A percentile compares a stretch with the other conserved stretches of the same genome.
Evolutionary conservation across 2,888 invertebrate genomes (phyloP).

Genomic region (Apamea anceps): DNA sequence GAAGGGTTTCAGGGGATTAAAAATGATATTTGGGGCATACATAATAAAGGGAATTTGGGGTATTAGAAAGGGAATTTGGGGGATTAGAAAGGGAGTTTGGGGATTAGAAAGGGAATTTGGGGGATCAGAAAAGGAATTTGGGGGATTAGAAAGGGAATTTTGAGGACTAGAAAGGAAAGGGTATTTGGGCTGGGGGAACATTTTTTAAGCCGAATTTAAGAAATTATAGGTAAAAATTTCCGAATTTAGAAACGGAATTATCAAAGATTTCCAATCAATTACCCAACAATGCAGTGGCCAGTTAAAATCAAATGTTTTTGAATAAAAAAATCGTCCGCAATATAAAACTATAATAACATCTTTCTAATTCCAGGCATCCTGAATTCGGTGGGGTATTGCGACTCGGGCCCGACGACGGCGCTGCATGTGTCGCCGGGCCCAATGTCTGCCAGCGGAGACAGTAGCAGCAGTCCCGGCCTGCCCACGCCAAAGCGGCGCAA

Average conservation of each 20-base stretch:
- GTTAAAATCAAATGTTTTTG: background rate
- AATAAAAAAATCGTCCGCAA: background rate
- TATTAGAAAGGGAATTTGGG: background rate
- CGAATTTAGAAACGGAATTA: background rate
- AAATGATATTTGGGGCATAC: background rate
- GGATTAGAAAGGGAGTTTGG: background rate
- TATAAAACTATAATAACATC: constrained; percentile 2
- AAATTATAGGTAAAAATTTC: background rate
- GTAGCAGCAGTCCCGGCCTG: constrained; percentile 87
- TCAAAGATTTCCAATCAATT: background rate
- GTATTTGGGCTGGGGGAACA: background rate
- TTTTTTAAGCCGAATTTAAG: background rate
- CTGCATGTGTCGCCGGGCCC: constrained; percentile 90
- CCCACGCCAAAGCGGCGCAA: constrained; percentile 92
- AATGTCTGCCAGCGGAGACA: constrained; percentile 87
- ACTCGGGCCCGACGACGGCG: constrained; percentile 87
- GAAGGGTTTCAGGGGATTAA: background rate
- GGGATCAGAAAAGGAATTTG: background rate
- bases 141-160: background rate
- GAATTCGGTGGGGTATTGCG: constrained; percentile 86
- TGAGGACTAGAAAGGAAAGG: background rate
- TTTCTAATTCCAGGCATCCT: constrained; percentile 84
- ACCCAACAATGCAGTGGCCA: background rate
- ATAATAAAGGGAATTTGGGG: too few relatives aligned
- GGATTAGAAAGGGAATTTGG: background rate